Conservation (phyloP, 37 sponge, comb jelly and placozoan genomes). For the Ephydatia muelleri region DNA sequence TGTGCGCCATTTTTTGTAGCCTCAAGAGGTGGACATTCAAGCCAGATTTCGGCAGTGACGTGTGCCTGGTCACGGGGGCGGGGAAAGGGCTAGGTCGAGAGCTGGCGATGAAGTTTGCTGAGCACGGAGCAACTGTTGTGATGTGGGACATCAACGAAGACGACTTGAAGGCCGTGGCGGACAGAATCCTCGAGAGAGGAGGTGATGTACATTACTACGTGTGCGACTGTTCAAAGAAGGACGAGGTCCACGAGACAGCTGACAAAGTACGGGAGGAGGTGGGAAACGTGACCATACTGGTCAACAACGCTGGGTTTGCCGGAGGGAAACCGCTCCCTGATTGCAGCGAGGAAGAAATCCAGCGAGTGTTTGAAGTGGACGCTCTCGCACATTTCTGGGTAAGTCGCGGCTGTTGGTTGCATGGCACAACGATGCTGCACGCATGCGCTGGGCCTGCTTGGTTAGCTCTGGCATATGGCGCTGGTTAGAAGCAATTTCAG, state of each 20-base stretch:
- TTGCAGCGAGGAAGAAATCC: conserved; percentile 24
- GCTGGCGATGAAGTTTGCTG: conserved; percentile 32
- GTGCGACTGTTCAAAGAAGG: conserved; percentile 51
- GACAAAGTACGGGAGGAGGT: conserved; percentile 66
- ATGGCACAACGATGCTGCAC: neutral
- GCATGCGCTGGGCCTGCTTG: no score
- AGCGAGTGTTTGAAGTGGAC: conserved; percentile 42
- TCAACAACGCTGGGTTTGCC: conserved; percentile 84
- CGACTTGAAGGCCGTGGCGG: conserved; percentile 5
- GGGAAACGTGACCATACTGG: conserved; percentile 70
- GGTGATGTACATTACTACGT: conserved; percentile 39
- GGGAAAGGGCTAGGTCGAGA: conserved; percentile 64
- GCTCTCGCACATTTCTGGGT: conserved; percentile 63
- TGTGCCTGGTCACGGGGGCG: conserved; percentile 73
- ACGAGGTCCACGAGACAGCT: conserved; percentile 47
- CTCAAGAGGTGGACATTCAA: neutral
- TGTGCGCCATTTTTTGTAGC: neutral
- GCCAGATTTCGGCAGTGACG: conserved; percentile 46
- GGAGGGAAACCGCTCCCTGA: conserved; percentile 31
- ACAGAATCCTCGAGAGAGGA: conserved; percentile 22
- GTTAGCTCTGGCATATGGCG: no score
- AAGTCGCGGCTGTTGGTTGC: conserved; percentile 2
- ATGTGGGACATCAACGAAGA: conserved; percentile 76
- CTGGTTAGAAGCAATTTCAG: no score
- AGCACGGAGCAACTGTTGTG: conserved; percentile 51